Evolutionary conservation across 1,140 invertebrate genomes (phyloP), one percentile per base, ranked within the genome.

Genomic region (Drosophila suzukii): DNA sequence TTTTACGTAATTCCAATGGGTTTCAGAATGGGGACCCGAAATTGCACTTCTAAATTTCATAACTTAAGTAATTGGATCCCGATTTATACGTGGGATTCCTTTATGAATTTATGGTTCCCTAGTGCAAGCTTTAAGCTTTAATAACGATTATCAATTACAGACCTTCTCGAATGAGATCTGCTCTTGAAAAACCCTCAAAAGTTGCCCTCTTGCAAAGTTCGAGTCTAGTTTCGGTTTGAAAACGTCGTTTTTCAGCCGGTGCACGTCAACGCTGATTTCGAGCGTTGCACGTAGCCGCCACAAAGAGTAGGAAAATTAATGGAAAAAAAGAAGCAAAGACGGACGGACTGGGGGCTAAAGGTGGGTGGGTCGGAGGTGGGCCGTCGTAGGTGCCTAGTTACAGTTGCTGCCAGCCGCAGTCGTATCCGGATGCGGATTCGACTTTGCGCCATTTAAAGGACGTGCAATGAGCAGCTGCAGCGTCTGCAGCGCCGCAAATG

Each of bases 391-490:
- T 63, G 72, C 60, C 81, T 78, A 77, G 77, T 77, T 81, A 77
- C 73, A 77, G 76, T 73, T 58, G 43, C 75, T 78, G 75, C 75
- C 75, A 78, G 49, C 56, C 74, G 58, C 51, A 67, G 59, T 51
- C 47, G 43, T 50, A 36, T 39, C 43, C 43, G 56, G 41, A 55
- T 53, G 27, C 61, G 53, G 41, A 43, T 46, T 38, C 54, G 41
- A 57, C 60, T 63, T 11, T 30, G 60, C 60, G 60, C 77, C 71
- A 71, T 65, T 74, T 62, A 46, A 65, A 47, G 53, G 71, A 81
- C 73, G 80, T 89, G 84, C 76, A 80, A 75, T 62, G 77, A 75
- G 76, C 76, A 81, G 75, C 73, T 76, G 68, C 68, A 71, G 57
- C 72, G 72, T 75, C 71, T 75, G 72, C 61, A 75, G 47, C 74